These are phyloP conservation scores for Cololabis saira DNA, from an alignment of 2,113 vertebrate species.

Conservation along the genomic window DNA sequence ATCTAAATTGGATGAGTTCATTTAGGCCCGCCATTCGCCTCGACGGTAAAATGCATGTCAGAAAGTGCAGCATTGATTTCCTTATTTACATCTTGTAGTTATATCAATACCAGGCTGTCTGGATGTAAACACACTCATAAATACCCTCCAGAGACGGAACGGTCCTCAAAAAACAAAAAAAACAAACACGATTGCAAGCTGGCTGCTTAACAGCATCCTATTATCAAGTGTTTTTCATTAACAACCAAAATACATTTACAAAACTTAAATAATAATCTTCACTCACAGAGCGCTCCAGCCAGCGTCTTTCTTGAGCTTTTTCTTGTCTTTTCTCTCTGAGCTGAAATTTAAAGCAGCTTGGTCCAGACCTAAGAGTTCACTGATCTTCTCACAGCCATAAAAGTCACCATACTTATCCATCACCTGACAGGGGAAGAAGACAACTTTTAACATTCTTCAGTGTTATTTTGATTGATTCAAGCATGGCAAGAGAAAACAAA, in stretches of 20 bases:
- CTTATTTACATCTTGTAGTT: constrained; percentile 6
- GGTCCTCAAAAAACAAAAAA: background rate
- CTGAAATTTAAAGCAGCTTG: constrained; percentile 92
- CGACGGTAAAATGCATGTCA: constrained; percentile 6
- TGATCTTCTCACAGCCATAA: constrained; percentile 91
- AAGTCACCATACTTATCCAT: constrained; percentile 96
- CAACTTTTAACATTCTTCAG: constrained; percentile 7
- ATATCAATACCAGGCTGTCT: constrained; percentile 9
- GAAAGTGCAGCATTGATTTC: constrained; percentile 20
- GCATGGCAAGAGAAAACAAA: background rate
- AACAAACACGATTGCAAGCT: background rate
- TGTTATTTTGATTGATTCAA: constrained; percentile 10
- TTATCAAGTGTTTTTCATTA: background rate
- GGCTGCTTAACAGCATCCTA: constrained; percentile 3
- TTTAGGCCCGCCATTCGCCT: constrained; percentile 10
- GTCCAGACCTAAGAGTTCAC: constrained; percentile 93
- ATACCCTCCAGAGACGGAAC: background rate
- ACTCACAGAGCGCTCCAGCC: constrained; percentile 72
- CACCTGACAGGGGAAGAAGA: constrained; percentile 78
- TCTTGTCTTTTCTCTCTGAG: constrained; percentile 83
- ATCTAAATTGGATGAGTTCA: background rate
- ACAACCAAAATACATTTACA: too few relatives aligned
- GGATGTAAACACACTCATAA: constrained; percentile 1
- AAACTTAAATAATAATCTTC: background rate
- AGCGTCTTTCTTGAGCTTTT: constrained; percentile 85